Evolutionary conservation across 2,888 invertebrate genomes (phyloP), one percentile per base, ranked within the genome.

Genomic region (Polyommatus iphigenia): DNA sequence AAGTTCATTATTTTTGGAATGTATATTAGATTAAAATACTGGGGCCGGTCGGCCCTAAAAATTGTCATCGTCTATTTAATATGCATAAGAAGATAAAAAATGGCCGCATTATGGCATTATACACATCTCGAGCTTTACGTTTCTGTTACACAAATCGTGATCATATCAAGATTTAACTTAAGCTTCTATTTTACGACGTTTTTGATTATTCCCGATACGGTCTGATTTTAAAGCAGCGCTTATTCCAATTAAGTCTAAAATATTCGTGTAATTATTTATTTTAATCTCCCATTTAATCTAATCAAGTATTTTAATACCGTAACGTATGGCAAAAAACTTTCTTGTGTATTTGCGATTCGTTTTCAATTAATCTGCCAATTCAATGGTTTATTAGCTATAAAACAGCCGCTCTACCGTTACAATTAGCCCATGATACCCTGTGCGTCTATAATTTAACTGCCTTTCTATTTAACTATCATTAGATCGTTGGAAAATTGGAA

Each of bases 1-100:
- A 82, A 83, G 85, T 86, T 90, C 87, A 86, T 90, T 90, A 89
- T 85, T 88, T 87, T 86, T 83, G 88, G 89, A 89, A 89, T 91
- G 89, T 89, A 89, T 91, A 91, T 91, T 89, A 88, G 86, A 84
- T 85, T 87, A 85, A 67, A 75, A 75, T 75, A 75, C 36, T 7
- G 54, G 75, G 75, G 54, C 73, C 73, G n/a, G 7, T 50, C 20
- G 41, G 85, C 24, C 20, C 24, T 2, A 29, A 73, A 73, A 75
- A 75, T 50, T 75, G 75, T 75, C 75, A 50, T 54, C 75, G 32
- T 50, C 50, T 54, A 7, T 50, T 29, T 75, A 75, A 75, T 54
- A 46, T 75, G 54, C 54, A 75, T 54, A 75, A 75, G 54, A 54
- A 50, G 54, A 75, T 75, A 75, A 75, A 75, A 54, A 54, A 75